Percentiles rank a stretch among this genome's conserved stretches.
Evolutionary conservation across 1,140 invertebrate species (phyloP).

Genomic region (Agrilus planipennis): DNA sequence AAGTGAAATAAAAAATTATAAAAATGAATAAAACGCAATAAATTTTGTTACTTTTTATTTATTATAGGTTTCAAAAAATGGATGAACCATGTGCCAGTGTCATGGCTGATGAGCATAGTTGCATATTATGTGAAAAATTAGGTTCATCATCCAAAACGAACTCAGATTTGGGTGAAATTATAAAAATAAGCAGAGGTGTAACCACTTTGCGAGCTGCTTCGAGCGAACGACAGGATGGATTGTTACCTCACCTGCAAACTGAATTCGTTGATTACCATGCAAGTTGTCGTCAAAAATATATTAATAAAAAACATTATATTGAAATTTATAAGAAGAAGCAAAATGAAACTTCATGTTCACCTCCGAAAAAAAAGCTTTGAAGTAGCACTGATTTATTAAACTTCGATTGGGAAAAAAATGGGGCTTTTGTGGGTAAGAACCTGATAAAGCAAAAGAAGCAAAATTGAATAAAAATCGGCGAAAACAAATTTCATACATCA

Average conservation of each 20-base stretch:
- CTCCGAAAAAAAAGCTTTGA: too few relatives aligned
- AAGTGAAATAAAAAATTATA: too few relatives aligned
- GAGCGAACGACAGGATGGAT: conserved; percentile 6
- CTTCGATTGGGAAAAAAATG: too few relatives aligned
- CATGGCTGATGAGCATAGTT: conserved; percentile 5
- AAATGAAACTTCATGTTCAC: too few relatives aligned
- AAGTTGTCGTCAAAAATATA: conserved; percentile 9
- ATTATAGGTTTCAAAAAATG: conserved; percentile 4
- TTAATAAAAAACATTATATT: conserved; percentile 5
- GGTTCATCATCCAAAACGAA: conserved; percentile 8
- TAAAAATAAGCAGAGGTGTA: conserved; percentile 8
- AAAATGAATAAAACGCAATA: too few relatives aligned
- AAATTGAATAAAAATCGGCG: too few relatives aligned
- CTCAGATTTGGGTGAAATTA: conserved; percentile 6
- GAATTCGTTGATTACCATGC: conserved; percentile 7
- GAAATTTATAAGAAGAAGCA: background rate
- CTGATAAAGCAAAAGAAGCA: too few relatives aligned
- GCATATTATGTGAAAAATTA: conserved; percentile 7
- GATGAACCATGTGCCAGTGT: too few relatives aligned
- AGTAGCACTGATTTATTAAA: too few relatives aligned
- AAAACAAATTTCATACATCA: too few relatives aligned
- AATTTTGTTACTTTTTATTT: too few relatives aligned
- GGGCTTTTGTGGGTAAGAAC: too few relatives aligned
- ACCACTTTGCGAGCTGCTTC: conserved; percentile 5
- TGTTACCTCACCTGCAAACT: conserved; percentile 8